These are phyloP conservation scores for Hylaeus anthracinus DNA, from an alignment of 1,140 invertebrate genomes.

Conservation along the genomic window DNA sequence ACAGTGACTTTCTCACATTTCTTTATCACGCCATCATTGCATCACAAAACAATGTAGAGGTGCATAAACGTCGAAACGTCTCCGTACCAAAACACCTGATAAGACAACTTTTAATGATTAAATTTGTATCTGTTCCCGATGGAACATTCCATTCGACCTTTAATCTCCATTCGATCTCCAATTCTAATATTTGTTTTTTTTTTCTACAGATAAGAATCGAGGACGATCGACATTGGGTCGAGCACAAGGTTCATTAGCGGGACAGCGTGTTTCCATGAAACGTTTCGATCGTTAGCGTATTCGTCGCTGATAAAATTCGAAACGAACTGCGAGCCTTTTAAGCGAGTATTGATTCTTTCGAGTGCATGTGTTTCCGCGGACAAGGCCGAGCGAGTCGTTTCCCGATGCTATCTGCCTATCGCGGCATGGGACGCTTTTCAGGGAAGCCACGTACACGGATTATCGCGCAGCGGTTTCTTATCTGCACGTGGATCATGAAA, in stretches of 20 bases:
- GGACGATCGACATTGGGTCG: not conserved
- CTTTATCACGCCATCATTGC: no score
- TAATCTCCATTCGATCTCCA: no score
- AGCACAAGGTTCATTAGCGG: slow-evolving; percentile 47
- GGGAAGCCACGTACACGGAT: not conserved
- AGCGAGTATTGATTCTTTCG: slow-evolving; percentile 11
- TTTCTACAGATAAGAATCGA: slow-evolving; percentile 6
- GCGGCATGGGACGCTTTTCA: not conserved
- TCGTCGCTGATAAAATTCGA: not conserved
- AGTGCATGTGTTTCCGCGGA: not conserved
- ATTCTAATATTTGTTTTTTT: no score
- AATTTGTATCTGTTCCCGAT: no score
- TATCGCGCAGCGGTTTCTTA: slow-evolving; percentile 6
- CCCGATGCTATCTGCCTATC: slow-evolving; percentile 6
- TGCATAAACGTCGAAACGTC: no score
- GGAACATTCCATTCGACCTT: no score
- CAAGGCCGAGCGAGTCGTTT: not conserved
- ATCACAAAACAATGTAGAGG: no score
- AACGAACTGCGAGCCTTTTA: slow-evolving; percentile 29
- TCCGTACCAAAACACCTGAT: no score
- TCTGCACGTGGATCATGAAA: slow-evolving; percentile 20
- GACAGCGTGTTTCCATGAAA: slow-evolving; percentile 22
- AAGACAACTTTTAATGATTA: no score
- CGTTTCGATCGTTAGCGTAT: not conserved
- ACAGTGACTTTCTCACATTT: no score